Percentiles rank a stretch among this genome's conserved stretches.
phyloP scores from a whole-genome alignment of 2,888 invertebrate species.

The Drosophila anomelani region DNA sequence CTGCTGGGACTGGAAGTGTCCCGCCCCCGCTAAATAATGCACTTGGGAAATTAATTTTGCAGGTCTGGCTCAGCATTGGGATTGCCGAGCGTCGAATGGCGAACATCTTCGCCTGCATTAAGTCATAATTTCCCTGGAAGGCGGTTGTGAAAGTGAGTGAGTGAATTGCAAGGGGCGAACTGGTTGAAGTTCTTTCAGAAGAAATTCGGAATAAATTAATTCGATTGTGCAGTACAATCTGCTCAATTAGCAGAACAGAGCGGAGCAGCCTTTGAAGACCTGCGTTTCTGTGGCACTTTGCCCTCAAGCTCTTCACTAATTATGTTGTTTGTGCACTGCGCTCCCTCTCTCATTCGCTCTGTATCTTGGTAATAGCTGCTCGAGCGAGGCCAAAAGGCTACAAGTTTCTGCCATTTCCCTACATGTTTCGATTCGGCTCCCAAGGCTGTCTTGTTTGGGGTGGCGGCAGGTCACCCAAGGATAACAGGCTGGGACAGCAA shows the following conservation, averaged over 20 bases:
- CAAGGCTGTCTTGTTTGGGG: slow-evolving; percentile 47
- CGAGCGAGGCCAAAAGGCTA: slow-evolving; percentile 55
- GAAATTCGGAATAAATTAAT: slow-evolving; percentile 51
- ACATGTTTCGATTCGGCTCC: slow-evolving; percentile 54
- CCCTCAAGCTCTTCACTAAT: slow-evolving; percentile 51
- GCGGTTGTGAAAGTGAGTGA: background rate
- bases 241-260: slow-evolving; percentile 36
- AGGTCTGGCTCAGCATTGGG: slow-evolving; percentile 17
- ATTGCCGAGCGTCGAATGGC: slow-evolving; percentile 1
- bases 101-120: slow-evolving; percentile 15
- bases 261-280: slow-evolving; percentile 23
- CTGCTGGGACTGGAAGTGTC: slow-evolving; percentile 34
- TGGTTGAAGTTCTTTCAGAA: slow-evolving; percentile 37
- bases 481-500: slow-evolving; percentile 8
- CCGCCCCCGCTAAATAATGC: slow-evolving; percentile 50
- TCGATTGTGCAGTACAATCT: slow-evolving; percentile 54
- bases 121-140: slow-evolving; percentile 29
- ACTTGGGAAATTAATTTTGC: slow-evolving; percentile 71
- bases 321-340: slow-evolving; percentile 58
- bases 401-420: slow-evolving; percentile 75
- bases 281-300: background rate
- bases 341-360: slow-evolving; percentile 6
- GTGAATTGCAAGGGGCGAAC: slow-evolving; percentile 1
- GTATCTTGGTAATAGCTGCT: slow-evolving; percentile 20
- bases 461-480: background rate